Evolutionary conservation across 2,797 vertebrate species (phyloP), one percentile per base, ranked within the genome.

Genomic region (Streptopelia turtur): DNA sequence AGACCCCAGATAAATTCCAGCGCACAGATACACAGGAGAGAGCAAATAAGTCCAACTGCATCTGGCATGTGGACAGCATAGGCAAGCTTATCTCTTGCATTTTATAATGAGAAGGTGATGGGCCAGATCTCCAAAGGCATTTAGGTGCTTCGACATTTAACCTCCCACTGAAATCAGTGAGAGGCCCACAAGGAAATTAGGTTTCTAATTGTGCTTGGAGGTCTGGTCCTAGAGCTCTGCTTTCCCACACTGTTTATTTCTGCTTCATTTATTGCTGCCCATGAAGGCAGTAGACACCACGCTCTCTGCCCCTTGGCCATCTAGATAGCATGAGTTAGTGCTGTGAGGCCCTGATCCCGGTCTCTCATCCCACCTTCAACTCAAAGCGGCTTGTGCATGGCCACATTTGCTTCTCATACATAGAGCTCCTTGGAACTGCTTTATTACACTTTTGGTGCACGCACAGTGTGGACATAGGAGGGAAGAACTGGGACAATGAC

Each of bases 91-190:
- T 97, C 96, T 97, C 90, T 92, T 93, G 90, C 61, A 87, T 94
- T 97, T 96, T 95, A 85, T 95, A 97, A 96, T 83, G 90, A 94
- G 94, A 91, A 95, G 83, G 64, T 69, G 87, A 86, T 61, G 56
- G 83, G 71, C 93, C 94, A 97, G 95, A 95, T 89, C 92, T 93
- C 87, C 87, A 87, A 93, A 97, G 92, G 94, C 55, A 97, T 95
- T 95, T 95, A 93, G 94, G 64, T 92, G 41, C 90, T 95, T 91
- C 37, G 30, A 95, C 95, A 90, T 96, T 95, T 96, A 97, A 97
- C 96, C 95, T 95, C 61, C 52, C 50, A 21, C 65, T 72, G 76
- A 89, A 33, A 43, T 88, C 76, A 43, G 71, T 69, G 81, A 77
- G 89, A 92, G 93, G 85, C 77, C 89, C 71, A 17, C 66, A 94